phyloP scores from a whole-genome alignment of 2,797 vertebrate species.

The Pampus argenteus region DNA sequence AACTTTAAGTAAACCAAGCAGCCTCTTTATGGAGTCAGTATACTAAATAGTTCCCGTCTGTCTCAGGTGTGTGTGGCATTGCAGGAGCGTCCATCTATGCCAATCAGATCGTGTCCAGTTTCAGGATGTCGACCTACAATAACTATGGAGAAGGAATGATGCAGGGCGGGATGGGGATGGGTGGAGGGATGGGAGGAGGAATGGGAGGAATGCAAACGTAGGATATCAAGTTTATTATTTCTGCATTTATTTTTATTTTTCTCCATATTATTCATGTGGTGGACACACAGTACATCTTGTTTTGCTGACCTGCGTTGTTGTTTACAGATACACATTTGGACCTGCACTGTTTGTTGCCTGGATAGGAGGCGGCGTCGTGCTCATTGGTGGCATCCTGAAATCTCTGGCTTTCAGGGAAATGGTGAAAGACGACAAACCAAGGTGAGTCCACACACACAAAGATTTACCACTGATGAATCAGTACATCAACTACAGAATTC shows the following conservation, averaged over 20 bases:
- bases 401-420: slow-evolving; percentile 90
- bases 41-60: not conserved
- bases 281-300: fast-evolving
- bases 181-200: slow-evolving; percentile 7
- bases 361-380: slow-evolving; percentile 89
- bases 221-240: slow-evolving; percentile 2
- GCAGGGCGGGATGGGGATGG: slow-evolving; percentile 16
- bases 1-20: not conserved
- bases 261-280: not conserved
- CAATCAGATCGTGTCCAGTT: slow-evolving; percentile 92
- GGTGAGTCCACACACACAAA: slow-evolving; percentile 75
- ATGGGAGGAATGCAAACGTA: slow-evolving; percentile 67
- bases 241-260: not conserved
- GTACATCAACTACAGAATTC: not conserved
- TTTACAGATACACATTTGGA: slow-evolving; percentile 92
- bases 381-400: slow-evolving; percentile 90
- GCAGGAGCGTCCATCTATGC: slow-evolving; percentile 92
- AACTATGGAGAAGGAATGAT: slow-evolving; percentile 41
- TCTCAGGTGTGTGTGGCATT: slow-evolving; percentile 89
- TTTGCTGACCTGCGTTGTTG: not conserved
- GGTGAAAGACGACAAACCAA: slow-evolving; percentile 82
- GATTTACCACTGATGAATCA: not conserved
- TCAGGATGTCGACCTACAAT: slow-evolving; percentile 71
- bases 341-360: slow-evolving; percentile 92
- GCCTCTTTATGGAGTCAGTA: not conserved